Evolutionary conservation across 37 sponge, comb jelly and placozoan species (phyloP), one percentile per base, ranked within the genome.

Genomic region (Amphimedon queenslandica): DNA sequence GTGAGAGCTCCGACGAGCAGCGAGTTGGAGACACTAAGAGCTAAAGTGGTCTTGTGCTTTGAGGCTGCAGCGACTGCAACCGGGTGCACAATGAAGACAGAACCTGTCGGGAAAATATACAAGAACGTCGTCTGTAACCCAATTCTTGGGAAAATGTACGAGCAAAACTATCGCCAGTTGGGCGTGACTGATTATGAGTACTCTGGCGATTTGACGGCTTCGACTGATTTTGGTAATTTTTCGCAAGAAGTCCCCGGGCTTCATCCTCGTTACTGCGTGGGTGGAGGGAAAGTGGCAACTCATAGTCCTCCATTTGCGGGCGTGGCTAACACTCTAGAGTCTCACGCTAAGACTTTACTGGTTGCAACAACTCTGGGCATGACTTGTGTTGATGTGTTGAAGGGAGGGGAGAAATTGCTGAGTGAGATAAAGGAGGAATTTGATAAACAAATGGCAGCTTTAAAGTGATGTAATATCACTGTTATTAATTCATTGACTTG

Each of bases 171-270:
- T 37, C 23, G 33, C 1, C 13, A 27, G 13, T 36, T 82, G 3
- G 70, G 75, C 8, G n/a, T n/a, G n/a, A 58, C 28, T 23, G 28
- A 41, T 13, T 70, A 29, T 27, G 51, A 41, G 5, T 28, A 70
- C 30, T 42, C 39, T 13, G 33, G 55, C 13, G 55, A 37, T 3
- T 63, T 60, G 23, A 41, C 25, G 16, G 73, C 66, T 0, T 90
- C 91, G 8, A 90, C 91, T 37, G 91, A 86, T 64, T 85, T 90
- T 85, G 91, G 91, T 3, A 86, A 94, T 70, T 88, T 91, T 32
- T 87, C 91, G 1, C 80, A 87, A 32, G 47, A 67, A 58, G 78
- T 94, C 8, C 95, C 95, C 0, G 72, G 85, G 37, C 91, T 94
- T 29, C 95, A 94, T 67, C 95, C 95, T 1, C 37, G 55, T 32